A percentile compares a stretch with the other conserved stretches of the same genome.
phyloP scores from a whole-genome alignment of 2,888 invertebrate genomes.

The Dermolepida albohirtum region DNA sequence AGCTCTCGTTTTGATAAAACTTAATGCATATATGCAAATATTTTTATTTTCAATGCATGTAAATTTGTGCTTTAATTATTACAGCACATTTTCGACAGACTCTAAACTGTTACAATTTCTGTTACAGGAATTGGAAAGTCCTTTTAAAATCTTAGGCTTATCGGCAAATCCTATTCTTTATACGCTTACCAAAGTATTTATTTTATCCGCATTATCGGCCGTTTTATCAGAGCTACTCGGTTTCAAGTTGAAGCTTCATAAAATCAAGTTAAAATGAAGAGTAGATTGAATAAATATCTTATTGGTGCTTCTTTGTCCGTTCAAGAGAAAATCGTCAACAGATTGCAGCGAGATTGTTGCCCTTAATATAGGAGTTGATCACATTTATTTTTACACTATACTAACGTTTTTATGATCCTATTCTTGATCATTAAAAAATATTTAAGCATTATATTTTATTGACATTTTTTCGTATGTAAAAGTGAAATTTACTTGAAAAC shows the following conservation, averaged over 20 bases:
- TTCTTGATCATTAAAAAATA: too few species aligned
- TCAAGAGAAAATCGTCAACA: too few species aligned
- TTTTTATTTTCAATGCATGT: conserved; percentile 1
- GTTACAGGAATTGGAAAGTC: conserved; percentile 91
- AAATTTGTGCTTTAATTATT: background rate
- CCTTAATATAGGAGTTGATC: too few species aligned
- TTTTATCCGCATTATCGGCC: conserved; percentile 94
- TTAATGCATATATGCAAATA: conserved; percentile 22
- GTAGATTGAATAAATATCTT: background rate
- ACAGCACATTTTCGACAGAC: background rate
- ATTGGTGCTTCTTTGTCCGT: background rate
- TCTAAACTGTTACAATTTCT: conserved; percentile 34
- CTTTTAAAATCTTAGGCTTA: conserved; percentile 96
- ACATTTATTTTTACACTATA: too few species aligned
- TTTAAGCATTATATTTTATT: too few species aligned
- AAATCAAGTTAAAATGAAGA: conserved; percentile 88
- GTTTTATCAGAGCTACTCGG: conserved; percentile 96
- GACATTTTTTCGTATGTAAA: too few species aligned
- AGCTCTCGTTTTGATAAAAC: conserved; percentile 7
- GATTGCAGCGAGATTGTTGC: too few species aligned
- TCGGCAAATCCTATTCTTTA: conserved; percentile 96
- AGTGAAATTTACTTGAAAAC: too few species aligned
- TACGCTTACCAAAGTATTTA: conserved; percentile 94
- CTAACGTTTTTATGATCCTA: too few species aligned
- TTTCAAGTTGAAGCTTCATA: conserved; percentile 95